A percentile compares a stretch with the other conserved stretches of the same genome.
phyloP scores from a whole-genome alignment of 2,113 vertebrate species.

The Platysternon megacephalum region DNA sequence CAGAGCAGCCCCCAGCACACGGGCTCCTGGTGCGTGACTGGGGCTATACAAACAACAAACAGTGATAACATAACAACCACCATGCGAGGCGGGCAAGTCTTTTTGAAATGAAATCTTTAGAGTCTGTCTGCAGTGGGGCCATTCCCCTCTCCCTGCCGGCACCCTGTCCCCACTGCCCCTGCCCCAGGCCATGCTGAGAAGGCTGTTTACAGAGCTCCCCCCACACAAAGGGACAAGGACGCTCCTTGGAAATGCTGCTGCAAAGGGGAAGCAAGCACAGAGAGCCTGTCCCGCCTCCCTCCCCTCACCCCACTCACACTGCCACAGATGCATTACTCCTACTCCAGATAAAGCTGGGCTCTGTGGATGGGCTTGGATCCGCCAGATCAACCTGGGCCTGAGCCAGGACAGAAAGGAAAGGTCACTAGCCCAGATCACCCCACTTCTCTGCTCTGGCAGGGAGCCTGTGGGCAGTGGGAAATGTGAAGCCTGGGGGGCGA shows the following conservation, averaged over 20 bases:
- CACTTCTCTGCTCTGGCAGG: neutral
- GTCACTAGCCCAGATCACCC: neutral
- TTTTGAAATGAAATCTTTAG: neutral
- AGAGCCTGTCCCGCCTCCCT: neutral
- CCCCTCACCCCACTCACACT: neutral
- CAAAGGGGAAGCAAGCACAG: neutral
- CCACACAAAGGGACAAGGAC: neutral
- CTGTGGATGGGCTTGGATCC: neutral
- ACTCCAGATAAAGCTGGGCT: neutral
- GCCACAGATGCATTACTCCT: neutral
- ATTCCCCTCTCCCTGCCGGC: accelerated
- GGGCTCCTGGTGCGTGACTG: accelerated
- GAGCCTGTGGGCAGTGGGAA: too few species aligned
- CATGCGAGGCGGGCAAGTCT: too few species aligned
- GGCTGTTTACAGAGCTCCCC: neutral
- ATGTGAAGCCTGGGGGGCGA: too few species aligned
- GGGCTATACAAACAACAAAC: neutral
- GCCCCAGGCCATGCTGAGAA: accelerated
- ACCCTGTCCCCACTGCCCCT: neutral
- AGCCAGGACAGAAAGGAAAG: too few species aligned
- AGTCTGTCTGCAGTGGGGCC: neutral
- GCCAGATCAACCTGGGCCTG: neutral
- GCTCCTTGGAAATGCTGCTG: neutral
- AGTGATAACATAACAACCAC: too few species aligned
- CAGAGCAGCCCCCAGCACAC: neutral